A percentile compares a stretch with the other conserved stretches of the same genome.
Conservation (phyloP, 2,797 vertebrate genomes). For the Lophotriccus pileatus region DNA sequence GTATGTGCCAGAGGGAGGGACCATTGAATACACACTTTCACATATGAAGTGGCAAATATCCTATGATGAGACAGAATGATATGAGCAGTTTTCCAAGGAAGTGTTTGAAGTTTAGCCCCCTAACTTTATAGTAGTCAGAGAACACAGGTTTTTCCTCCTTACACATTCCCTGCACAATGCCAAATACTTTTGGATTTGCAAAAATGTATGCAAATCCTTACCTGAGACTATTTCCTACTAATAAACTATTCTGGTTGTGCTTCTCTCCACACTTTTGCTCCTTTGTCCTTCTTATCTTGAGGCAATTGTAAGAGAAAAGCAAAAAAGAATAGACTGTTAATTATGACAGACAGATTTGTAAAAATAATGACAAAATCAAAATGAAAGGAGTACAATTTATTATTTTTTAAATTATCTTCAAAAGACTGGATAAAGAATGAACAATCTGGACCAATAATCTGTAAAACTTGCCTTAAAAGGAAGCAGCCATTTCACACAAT, state of each 20-base stretch:
- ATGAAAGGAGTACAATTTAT: not conserved
- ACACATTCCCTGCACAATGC: not conserved
- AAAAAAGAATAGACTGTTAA: not conserved
- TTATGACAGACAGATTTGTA: not conserved
- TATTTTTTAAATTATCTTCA: not conserved
- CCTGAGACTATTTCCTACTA: not conserved
- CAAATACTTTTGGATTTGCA: not conserved
- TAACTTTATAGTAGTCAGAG: not conserved
- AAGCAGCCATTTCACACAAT: not conserved
- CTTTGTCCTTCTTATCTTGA: not conserved
- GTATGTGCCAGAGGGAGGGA: slow-evolving; percentile 31
- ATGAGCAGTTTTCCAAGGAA: not conserved
- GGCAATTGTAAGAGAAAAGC: not conserved
- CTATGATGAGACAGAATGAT: not conserved
- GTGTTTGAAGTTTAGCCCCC: not conserved
- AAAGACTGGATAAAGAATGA: not conserved
- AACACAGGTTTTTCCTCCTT: not conserved
- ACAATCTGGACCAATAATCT: not conserved
- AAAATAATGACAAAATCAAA: not conserved
- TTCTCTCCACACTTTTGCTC: not conserved
- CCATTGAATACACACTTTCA: slow-evolving; percentile 24
- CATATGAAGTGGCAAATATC: slow-evolving; percentile 6
- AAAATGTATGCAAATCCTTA: not conserved
- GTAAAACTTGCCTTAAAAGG: not conserved
- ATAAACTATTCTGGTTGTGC: not conserved